A percentile compares a stretch with the other conserved stretches of the same genome.
These are phyloP conservation scores for Delichon dasypus DNA, from an alignment of 2,797 vertebrate genomes.

Conservation along the genomic window DNA sequence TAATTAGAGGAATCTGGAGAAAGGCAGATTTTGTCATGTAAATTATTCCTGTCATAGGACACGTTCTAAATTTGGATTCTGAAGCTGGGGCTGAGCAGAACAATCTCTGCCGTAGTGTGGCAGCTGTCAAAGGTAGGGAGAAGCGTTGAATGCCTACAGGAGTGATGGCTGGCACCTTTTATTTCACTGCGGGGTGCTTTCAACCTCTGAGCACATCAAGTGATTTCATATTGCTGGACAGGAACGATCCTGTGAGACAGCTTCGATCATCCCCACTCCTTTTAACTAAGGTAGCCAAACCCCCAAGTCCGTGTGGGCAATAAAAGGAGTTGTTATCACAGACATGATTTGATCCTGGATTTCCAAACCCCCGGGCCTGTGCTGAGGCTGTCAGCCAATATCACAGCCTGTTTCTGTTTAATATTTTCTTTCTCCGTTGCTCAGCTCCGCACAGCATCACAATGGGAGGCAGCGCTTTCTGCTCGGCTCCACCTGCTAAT, in stretches of 20 bases:
- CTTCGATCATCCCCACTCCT: slow-evolving; percentile 1
- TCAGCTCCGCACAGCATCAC: neutral
- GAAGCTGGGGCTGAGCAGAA: slow-evolving; percentile 64
- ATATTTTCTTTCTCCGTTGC: neutral
- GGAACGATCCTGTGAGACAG: neutral
- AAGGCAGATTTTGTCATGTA: slow-evolving; percentile 71
- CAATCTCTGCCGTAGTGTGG: slow-evolving; percentile 26
- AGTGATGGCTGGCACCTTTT: slow-evolving; percentile 53
- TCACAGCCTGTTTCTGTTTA: slow-evolving; percentile 32
- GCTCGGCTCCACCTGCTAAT: slow-evolving; percentile 2
- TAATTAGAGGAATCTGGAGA: slow-evolving; percentile 63
- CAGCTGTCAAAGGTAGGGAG: slow-evolving; percentile 67
- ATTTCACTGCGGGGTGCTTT: slow-evolving; percentile 23
- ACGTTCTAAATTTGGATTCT: slow-evolving; percentile 61
- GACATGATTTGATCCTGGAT: slow-evolving; percentile 27
- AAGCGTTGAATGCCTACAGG: slow-evolving; percentile 44
- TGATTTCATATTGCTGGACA: slow-evolving; percentile 29
- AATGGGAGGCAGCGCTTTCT: neutral
- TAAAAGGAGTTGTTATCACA: slow-evolving; percentile 16
- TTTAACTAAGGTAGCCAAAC: slow-evolving; percentile 29
- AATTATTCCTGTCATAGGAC: slow-evolving; percentile 68
- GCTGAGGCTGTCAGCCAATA: neutral
- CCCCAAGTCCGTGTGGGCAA: neutral
- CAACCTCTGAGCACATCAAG: slow-evolving; percentile 17
- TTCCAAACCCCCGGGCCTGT: slow-evolving; percentile 33